Evolutionary conservation across 2,113 vertebrate genomes (phyloP), one percentile per base, ranked within the genome.

Genomic region (Phaethon lepturus): DNA sequence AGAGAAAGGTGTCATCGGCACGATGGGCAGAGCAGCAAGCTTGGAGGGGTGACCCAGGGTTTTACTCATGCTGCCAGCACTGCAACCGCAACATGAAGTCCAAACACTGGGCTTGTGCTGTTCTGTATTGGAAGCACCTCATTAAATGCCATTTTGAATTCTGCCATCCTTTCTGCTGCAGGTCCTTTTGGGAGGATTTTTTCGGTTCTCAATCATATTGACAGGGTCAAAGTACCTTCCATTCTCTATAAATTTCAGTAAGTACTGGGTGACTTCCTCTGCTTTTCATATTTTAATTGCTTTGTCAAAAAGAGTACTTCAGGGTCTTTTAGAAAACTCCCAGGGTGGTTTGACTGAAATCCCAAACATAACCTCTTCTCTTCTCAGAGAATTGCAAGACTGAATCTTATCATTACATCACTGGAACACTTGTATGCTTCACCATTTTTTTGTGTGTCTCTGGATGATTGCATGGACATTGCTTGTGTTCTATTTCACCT

Each of bases 271-370:
- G 74, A 83, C 58, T 94, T 96, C 92, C 67, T 92, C 38, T 55
- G 62, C 58, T 96, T 97, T 96, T 96, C 89, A 83, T 92, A 92
- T 93, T 95, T 96, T 96, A 96, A 96, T 96, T 95, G 69, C 59
- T 95, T 95, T 96, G 88, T 88, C 92, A 96, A 93, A 94, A 91
- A 90, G 75, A 95, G 38, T 90, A 94, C 93, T 93, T 90, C 66
- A 69, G 71, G 40, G 23, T 35, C 71, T 93, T 86, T 80, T 66
- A 83, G 74, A 79, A 95, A 92, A 86, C 74, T 92, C 74, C 47
- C 78, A 33, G 45, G 9, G 55, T 93, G 62, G 8, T 73, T 90
- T 86, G 55, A 92, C 74, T 6, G 0, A 83, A 67, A 82, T 59
- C 84, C 82, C n/a, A 80, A 62, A 62, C 45, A 76, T 59, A 62